Evolutionary conservation across 2,888 invertebrate genomes (phyloP), one percentile per base, ranked within the genome.

Genomic region (Meganola albula): DNA sequence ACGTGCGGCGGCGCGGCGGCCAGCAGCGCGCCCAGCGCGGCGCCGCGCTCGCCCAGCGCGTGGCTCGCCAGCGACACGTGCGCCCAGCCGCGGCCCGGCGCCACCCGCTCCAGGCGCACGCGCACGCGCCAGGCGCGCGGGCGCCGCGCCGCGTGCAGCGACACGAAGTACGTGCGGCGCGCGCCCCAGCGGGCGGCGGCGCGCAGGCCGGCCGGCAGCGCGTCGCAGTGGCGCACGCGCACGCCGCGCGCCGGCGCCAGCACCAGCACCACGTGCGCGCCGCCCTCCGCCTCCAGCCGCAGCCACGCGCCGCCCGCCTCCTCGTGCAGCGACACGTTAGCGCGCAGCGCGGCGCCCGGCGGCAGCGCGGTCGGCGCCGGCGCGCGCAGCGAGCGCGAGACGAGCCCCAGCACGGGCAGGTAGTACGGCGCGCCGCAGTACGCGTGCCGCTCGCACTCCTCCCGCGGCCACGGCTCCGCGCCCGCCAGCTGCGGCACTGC

Each of bases 341-440:
- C 34, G 27, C 10, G 35, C 22, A 31, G 30, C 12, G 30, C 26
- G 33, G 32, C 30, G 14, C 71, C 62, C 16, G 90, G 89, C 27
- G 80, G 71, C 7, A 87, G 82, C n/a, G n/a, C n/a, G n/a, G n/a
- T n/a, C 10, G 87, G 88, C 35, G 61, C 53, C 24, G 88, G 87
- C 44, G 90, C 70, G 87, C 88, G 89, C 70, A 88, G 88, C 11
- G 90, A 90, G 69, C 79, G 87, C 87, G 88, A 88, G 51, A 94
- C 80, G 57, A 93, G 89, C 29, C 88, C 83, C 38, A 89, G 83
- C 48, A 92, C 91, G 20, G 95, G 94, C 70, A 94, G 90, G 62
- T 90, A 88, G 79, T 93, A 94, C 8, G 95, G 94, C 74, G 92
- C 82, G 35, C 94, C 94, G 76, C 94, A 95, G 76, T 92, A 94